A percentile compares a stretch with the other conserved stretches of the same genome.
Evolutionary conservation across 2,113 vertebrate species (phyloP).

Genomic region (Pogona vitticeps): DNA sequence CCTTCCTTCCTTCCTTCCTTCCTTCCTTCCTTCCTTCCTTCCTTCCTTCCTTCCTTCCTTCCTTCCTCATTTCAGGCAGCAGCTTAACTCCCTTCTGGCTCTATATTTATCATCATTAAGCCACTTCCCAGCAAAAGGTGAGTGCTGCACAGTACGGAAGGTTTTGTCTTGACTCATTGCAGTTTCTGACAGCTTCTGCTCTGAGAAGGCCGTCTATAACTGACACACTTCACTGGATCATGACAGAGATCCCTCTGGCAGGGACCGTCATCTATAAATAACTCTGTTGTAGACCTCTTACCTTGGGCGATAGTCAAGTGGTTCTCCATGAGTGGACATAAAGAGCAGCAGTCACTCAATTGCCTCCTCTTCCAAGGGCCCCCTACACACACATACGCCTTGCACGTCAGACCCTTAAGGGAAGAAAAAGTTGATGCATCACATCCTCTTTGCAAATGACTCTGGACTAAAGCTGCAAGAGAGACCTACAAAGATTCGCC

Average conservation of each 20-base stretch:
- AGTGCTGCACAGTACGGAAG: background rate
- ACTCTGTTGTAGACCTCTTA: conserved; percentile 6
- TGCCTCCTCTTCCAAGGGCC: background rate
- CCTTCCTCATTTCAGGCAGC: background rate
- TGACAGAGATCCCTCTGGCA: conserved; percentile 5
- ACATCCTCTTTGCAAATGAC: background rate
- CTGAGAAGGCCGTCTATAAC: conserved; percentile 13
- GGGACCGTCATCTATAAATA: background rate
- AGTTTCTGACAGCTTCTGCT: conserved; percentile 1
- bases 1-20: too few relatives aligned
- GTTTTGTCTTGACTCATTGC: background rate
- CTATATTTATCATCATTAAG: conserved; percentile 10
- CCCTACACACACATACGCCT: too few relatives aligned
- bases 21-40: too few relatives aligned
- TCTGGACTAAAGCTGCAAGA: background rate
- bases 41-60: too few relatives aligned
- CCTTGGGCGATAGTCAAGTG: background rate
- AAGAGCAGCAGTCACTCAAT: background rate
- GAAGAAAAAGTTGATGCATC: background rate
- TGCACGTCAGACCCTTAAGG: too few relatives aligned
- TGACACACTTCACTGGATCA: background rate
- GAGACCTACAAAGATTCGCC: background rate
- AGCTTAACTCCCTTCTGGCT: conserved; percentile 9
- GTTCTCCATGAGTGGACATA: background rate
- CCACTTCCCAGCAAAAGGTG: background rate